A percentile compares a stretch with the other conserved stretches of the same genome.
Evolutionary conservation across 2,113 vertebrate genomes (phyloP).

Genomic region (Hippolais icterina): DNA sequence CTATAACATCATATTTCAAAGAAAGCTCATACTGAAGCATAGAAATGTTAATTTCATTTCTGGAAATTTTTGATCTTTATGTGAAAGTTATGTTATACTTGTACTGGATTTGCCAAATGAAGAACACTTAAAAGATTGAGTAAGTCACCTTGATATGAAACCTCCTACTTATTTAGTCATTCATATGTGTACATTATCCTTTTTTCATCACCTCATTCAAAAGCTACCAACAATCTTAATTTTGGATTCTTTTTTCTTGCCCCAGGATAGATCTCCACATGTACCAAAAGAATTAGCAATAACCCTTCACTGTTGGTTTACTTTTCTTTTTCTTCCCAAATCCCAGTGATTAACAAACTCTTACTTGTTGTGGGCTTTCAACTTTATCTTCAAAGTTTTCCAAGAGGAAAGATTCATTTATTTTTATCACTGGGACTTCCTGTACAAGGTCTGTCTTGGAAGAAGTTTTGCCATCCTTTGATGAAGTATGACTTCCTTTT

Average conservation of each 20-base stretch:
- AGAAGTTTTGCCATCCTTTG: slow-evolving; percentile 43
- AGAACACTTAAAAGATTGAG: not conserved
- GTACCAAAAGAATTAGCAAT: not conserved
- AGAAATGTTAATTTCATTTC: not conserved
- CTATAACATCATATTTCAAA: not conserved
- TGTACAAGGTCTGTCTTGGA: not conserved
- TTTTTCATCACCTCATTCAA: not conserved
- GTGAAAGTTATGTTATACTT: not conserved
- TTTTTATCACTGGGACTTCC: not conserved
- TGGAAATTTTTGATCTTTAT: not conserved
- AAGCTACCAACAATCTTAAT: not conserved
- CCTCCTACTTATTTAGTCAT: not conserved
- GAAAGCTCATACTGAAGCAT: not conserved
- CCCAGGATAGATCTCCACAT: not conserved
- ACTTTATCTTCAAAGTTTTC: not conserved
- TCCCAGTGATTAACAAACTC: not conserved
- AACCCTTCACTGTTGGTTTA: not conserved
- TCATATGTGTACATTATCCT: not conserved
- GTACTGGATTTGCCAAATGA: not conserved
- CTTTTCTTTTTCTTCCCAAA: not conserved
- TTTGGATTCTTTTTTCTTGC: not conserved
- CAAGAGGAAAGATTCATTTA: slow-evolving; percentile 18
- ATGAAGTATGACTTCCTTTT: slow-evolving; percentile 13
- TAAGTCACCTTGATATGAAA: not conserved
- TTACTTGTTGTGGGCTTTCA: slow-evolving; percentile 53